Evolutionary conservation across 2,113 vertebrate genomes (phyloP).

Genomic region (Cricetomys ansorgei): DNA sequence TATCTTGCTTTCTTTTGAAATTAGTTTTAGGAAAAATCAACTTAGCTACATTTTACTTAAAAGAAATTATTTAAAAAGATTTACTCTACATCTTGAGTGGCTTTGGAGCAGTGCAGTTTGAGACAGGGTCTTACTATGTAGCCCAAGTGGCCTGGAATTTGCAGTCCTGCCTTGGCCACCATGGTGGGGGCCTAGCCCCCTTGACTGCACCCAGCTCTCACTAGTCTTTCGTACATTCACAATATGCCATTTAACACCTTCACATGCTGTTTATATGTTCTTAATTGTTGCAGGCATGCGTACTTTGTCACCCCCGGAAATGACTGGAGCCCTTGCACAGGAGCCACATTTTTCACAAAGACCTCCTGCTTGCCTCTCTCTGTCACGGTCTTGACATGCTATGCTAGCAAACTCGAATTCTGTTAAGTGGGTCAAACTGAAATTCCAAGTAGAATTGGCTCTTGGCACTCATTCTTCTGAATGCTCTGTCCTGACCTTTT

Average conservation of each 20-base stretch:
- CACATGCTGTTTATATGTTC: neutral
- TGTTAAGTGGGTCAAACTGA: neutral
- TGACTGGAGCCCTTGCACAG: neutral
- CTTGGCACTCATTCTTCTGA: neutral
- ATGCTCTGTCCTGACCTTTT: neutral
- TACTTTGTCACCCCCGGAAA: neutral
- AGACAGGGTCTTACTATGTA: neutral
- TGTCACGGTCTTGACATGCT: neutral
- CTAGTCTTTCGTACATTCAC: neutral
- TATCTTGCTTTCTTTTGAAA: constrained; percentile 32
- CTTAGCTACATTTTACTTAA: neutral
- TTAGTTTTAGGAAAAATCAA: neutral
- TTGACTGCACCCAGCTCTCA: neutral
- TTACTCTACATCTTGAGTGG: neutral
- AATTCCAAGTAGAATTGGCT: neutral
- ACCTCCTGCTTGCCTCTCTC: neutral
- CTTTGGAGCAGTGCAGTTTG: neutral
- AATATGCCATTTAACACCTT: neutral
- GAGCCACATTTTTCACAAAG: neutral
- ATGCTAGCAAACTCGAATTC: neutral
- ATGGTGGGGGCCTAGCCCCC: neutral
- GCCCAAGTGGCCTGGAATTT: neutral
- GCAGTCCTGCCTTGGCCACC: too few species aligned
- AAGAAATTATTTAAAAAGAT: neutral
- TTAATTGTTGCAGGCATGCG: neutral